Base-by-base conservation (phyloP, 1,140 invertebrate genomes). In the Zaprionus capensis region DNA sequence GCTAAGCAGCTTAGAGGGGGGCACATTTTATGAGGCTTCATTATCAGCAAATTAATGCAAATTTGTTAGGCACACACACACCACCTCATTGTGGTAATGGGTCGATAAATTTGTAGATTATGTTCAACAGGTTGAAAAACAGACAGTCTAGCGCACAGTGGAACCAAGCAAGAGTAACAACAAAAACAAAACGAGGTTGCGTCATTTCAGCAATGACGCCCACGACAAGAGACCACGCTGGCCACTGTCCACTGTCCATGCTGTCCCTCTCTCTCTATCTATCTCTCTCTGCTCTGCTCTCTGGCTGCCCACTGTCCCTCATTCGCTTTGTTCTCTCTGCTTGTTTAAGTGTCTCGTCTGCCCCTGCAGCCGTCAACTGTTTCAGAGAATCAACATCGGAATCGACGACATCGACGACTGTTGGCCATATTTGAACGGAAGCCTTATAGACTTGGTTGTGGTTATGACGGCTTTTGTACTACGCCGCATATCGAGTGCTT, bases 401-500 rank as follows among this genome's bases (percentile, higher is more conserved):
- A 76, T 49, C 62, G 22, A 61, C 59, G 41, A 44, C 46, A 31
- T 58, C 58, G 59, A 62, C 59, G 51, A 38, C 56, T 41, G 65
- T 55, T n/a, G 49, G 58, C 82, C 82, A 79, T 85, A 85, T 85
- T 79, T 76, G 69, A 71, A 61, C 66, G 82, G 80, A 86, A 86
- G 76, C 80, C 82, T 67, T 67, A 73, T 74, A 62, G 56, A 69
- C 58, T 61, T 51, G 57, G n/a, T 63, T 76, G 67, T 76, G 53
- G 72, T 59, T 75, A 64, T 68, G 34, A 68, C 59, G 59, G 68
- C 74, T 66, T 71, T 66, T 66, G 36, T 55, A 61, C 20, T 59
- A 51, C 55, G 31, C 66, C 56, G 66, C 64, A 14, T 22, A 17
- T 46, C 66, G 56, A 68, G 62, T 46, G 38, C 22, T 63, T 68